Evolutionary conservation across 37 sponge, comb jelly and placozoan genomes (phyloP).

Genomic region (Oopsacas minuta): DNA sequence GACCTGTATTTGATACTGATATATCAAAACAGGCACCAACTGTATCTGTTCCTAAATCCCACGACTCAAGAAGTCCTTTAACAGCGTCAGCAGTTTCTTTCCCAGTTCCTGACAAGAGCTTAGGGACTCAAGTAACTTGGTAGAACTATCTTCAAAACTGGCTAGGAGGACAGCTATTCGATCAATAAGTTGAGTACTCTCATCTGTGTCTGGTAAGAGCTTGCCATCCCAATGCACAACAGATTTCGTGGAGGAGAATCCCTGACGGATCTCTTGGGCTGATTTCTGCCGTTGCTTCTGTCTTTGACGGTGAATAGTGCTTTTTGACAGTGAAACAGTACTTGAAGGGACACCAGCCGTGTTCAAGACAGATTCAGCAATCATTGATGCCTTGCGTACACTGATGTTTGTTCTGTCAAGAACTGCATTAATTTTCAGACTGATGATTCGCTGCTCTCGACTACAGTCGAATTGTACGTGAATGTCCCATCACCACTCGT

Average conservation of each 20-base stretch:
- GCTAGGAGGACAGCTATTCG: background rate
- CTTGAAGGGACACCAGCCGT: conserved; percentile 2
- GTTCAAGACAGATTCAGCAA: background rate
- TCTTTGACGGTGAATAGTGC: conserved; percentile 16
- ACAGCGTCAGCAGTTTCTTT: conserved; percentile 16
- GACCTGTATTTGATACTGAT: conserved; percentile 15
- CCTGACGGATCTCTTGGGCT: conserved; percentile 10
- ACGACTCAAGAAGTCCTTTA: background rate
- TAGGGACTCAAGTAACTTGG: conserved; percentile 14
- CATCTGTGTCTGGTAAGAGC: background rate
- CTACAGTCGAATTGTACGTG: conserved; percentile 8
- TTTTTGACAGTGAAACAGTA: background rate
- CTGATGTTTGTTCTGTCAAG: conserved; percentile 14
- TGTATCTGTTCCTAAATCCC: conserved; percentile 16
- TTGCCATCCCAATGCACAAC: conserved; percentile 17
- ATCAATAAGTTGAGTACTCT: conserved; percentile 17
- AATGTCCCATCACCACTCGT: background rate
- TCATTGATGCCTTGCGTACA: conserved; percentile 14
- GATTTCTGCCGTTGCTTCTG: conserved; percentile 13
- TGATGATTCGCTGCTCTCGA: conserved; percentile 16
- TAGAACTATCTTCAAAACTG: background rate
- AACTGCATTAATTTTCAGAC: background rate
- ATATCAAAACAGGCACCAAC: conserved; percentile 13
- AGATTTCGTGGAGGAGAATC: conserved; percentile 7
- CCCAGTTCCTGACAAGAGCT: background rate